Evolutionary conservation across 2,888 invertebrate genomes (phyloP).

Genomic region (Leuctra nigra): DNA sequence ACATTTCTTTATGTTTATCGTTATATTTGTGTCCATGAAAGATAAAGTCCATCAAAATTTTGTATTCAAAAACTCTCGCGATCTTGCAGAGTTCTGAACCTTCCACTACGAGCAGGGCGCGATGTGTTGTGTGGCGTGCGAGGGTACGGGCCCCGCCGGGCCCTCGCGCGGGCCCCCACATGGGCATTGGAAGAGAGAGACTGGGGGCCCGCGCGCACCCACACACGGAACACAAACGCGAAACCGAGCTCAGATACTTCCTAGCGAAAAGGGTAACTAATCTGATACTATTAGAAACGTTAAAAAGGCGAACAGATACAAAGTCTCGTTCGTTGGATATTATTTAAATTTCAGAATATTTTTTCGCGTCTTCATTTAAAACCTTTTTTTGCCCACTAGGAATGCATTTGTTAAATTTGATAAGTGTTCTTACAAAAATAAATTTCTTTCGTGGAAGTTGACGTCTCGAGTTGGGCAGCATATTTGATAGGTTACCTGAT

Average conservation of each 20-base stretch:
- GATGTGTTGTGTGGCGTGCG: neutral
- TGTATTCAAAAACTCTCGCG: conserved; percentile 31
- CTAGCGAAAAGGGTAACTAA: conserved; percentile 30
- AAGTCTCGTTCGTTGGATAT: conserved; percentile 30
- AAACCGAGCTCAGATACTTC: conserved; percentile 16
- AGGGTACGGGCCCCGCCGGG: neutral
- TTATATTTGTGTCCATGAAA: conserved; percentile 32
- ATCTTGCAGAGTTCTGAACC: conserved; percentile 29
- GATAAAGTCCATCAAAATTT: conserved; percentile 32
- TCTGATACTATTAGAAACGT: conserved; percentile 30
- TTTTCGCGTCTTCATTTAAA: conserved; percentile 31
- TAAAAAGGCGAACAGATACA: conserved; percentile 30
- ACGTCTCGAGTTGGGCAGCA: conserved; percentile 33
- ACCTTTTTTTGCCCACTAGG: conserved; percentile 32
- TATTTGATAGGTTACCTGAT: conserved; percentile 32
- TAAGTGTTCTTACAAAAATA: conserved; percentile 33
- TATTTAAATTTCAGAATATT: conserved; percentile 28
- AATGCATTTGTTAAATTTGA: conserved; percentile 33
- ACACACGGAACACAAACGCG: conserved; percentile 1
- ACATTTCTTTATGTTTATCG: conserved; percentile 31
- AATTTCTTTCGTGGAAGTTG: conserved; percentile 33
- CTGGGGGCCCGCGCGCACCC: neutral
- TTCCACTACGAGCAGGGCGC: conserved; percentile 23
- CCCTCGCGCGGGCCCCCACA: neutral
- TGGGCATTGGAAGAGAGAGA: neutral